Evolutionary conservation across 2,113 vertebrate genomes (phyloP), one percentile per base, ranked within the genome.

Genomic region (Neodontobutis hainanensis): DNA sequence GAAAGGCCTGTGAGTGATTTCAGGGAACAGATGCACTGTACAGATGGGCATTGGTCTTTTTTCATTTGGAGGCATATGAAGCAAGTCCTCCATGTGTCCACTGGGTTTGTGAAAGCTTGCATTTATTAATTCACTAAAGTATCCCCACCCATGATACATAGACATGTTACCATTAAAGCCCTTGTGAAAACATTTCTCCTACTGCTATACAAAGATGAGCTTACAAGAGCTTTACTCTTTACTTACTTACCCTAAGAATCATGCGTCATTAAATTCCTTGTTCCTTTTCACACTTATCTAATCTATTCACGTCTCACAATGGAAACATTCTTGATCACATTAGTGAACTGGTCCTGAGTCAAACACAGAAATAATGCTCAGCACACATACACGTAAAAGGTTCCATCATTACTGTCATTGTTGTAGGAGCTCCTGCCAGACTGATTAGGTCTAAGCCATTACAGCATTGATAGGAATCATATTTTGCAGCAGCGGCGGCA

Each of bases 381-480:
- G 4, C 66, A 52, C 57, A 57, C 52, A 61, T 51, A 50, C 43
- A 59, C 65, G 34, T 36, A 57, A 19, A 62, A 53, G 65, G 63
- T 68, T 82, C 49, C 57, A 68, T 82, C 61, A 78, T 65, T 79
- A 47, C 52, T 68, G 68, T 56, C 71, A n/a, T 55, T 60, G 62
- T 62, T 34, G 64, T 4, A 44, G 44, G 55, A 43, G 61, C 40
- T 63, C 65, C 81, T 75, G 82, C 65, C 70, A 79, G 69, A 59
- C 78, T 69, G 78, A 85, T 85, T 78, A 64, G 75, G 67, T 75
- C 57, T 40, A 19, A 81, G 61, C 65, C 74, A 80, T 88, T 78
- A 79, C 69, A 74, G 48, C 79, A 75, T 79, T 89, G 87, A 88
- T 84, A 88, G 72, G 70, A 85, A 84, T 88, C 84, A 88, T 90